Percentiles rank a stretch among this genome's conserved stretches.
These are phyloP conservation scores for Amphiprion ocellaris DNA, from an alignment of 2,113 vertebrate species.

Conservation along the genomic window DNA sequence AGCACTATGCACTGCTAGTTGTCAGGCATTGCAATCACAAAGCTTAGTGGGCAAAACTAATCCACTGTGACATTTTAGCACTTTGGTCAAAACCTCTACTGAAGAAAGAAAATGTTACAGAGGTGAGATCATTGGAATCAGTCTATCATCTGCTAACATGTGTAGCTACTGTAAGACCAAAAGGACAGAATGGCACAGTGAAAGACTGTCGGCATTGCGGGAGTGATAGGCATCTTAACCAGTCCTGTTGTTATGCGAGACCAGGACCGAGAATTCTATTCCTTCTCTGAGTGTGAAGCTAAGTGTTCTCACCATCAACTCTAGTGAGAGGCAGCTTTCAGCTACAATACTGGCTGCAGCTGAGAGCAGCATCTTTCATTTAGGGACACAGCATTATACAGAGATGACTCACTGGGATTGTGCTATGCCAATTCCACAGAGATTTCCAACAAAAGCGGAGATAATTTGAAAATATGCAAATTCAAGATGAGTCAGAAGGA, in stretches of 20 bases:
- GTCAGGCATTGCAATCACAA: no score
- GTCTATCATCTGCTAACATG: constrained; percentile 37
- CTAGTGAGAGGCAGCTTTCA: constrained; percentile 23
- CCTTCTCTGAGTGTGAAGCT: constrained; percentile 14
- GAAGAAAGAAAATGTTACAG: constrained; percentile 11
- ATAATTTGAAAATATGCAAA: constrained; percentile 67
- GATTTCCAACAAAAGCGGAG: constrained; percentile 51
- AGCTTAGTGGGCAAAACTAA: constrained; percentile 6
- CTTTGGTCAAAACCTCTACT: constrained; percentile 1
- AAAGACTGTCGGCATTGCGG: constrained; percentile 43
- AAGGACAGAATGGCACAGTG: constrained; percentile 38
- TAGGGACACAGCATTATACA: constrained; percentile 28
- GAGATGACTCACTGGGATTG: constrained; percentile 49
- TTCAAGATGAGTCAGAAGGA: constrained; percentile 28
- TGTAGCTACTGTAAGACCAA: constrained; percentile 25
- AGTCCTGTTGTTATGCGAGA: constrained; percentile 52
- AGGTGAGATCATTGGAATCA: constrained; percentile 18
- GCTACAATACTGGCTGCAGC: constrained; percentile 25
- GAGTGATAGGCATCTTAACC: constrained; percentile 51
- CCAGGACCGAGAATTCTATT: constrained; percentile 30
- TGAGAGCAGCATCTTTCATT: constrained; percentile 40
- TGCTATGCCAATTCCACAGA: constrained; percentile 41
- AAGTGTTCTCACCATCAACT: constrained; percentile 41
- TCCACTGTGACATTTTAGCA: constrained; percentile 26
- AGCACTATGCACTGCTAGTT: neutral